Conservation (phyloP, 2,113 vertebrate genomes). For the Aegotheles bennettii region DNA sequence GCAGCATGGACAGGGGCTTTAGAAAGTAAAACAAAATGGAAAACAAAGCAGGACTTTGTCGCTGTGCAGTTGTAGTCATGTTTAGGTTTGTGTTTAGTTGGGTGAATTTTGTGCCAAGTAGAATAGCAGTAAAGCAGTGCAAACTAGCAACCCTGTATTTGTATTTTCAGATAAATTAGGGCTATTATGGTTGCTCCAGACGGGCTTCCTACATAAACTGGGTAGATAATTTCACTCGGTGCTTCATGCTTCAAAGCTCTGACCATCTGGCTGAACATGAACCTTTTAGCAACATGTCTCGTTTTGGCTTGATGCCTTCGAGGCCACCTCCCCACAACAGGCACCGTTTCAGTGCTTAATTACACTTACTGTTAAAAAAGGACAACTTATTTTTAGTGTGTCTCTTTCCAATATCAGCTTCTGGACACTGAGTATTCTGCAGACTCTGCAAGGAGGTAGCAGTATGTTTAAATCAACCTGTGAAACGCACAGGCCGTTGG, state of each 20-base stretch:
- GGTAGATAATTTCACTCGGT: slow-evolving; percentile 28
- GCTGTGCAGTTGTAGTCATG: background rate
- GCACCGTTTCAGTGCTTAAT: slow-evolving; percentile 1
- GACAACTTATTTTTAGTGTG: slow-evolving; percentile 14
- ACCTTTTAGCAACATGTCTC: slow-evolving; percentile 35
- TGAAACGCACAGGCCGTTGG: background rate
- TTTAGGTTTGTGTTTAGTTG: background rate
- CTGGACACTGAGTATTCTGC: background rate
- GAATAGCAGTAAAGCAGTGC: background rate
- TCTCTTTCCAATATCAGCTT: background rate
- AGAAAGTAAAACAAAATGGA: background rate
- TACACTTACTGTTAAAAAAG: background rate
- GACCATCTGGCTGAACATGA: slow-evolving; percentile 33
- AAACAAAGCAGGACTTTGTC: background rate
- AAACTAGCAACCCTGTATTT: background rate
- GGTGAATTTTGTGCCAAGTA: background rate
- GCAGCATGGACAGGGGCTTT: background rate
- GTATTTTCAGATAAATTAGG: slow-evolving; percentile 7
- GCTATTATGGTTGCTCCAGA: slow-evolving; percentile 5
- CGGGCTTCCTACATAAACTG: background rate
- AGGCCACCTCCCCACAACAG: slow-evolving; percentile 10
- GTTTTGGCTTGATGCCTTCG: background rate
- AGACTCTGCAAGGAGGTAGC: background rate
- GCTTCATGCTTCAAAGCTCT: slow-evolving; percentile 8
- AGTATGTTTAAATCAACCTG: background rate